These are phyloP conservation scores for Mirza zaza DNA, from an alignment of 2,113 vertebrate genomes.

Conservation along the genomic window DNA sequence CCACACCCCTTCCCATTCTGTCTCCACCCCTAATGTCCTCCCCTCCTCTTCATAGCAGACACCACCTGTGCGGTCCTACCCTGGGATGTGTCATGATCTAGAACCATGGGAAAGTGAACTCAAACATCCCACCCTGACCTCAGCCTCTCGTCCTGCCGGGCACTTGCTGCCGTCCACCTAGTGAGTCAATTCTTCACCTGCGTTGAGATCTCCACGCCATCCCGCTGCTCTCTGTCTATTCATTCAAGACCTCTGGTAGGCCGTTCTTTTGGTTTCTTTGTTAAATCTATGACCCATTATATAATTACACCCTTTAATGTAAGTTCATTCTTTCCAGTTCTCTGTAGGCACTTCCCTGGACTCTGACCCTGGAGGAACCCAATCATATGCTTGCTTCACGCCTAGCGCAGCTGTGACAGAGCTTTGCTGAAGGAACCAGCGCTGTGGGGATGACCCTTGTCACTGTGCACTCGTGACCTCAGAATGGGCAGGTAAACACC, in stretches of 20 bases:
- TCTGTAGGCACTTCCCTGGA: not conserved
- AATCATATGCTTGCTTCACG: not conserved
- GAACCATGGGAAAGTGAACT: not conserved
- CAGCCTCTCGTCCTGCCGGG: not conserved
- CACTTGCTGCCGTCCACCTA: too few relatives aligned
- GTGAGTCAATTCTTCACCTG: rapidly evolving
- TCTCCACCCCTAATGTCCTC: not conserved
- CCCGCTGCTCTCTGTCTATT: not conserved
- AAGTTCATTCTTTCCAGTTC: not conserved
- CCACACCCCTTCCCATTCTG: not conserved
- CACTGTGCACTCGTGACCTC: not conserved
- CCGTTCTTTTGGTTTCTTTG: not conserved
- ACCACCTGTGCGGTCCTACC: too few relatives aligned
- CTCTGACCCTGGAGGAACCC: not conserved
- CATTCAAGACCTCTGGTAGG: not conserved
- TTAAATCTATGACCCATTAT: not conserved
- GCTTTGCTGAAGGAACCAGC: not conserved
- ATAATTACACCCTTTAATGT: not conserved
- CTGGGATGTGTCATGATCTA: not conserved
- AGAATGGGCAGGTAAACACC: not conserved
- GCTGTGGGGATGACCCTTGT: not conserved
- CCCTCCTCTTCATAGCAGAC: not conserved
- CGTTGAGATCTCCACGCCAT: not conserved
- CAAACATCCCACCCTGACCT: not conserved
- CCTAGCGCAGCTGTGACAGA: not conserved